Base-by-base conservation (phyloP, 2,888 invertebrate species). In the Stramonita haemastoma region DNA sequence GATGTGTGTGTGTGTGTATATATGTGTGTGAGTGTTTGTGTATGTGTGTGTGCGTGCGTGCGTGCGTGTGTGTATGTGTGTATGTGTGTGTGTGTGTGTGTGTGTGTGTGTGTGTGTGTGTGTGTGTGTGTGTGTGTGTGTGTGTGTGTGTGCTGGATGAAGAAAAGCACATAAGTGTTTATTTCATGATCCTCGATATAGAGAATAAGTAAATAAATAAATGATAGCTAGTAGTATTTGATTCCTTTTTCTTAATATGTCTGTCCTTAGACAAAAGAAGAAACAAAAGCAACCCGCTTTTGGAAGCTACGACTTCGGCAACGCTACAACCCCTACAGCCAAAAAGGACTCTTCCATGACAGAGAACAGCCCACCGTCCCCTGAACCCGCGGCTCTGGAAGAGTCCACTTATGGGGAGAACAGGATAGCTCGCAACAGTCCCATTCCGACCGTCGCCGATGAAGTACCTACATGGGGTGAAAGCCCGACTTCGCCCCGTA, bases 281-380 rank as follows among this genome's bases (percentile, higher is more conserved):
- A 5, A 34, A 11, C 1, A 77, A n/a, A 79, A 79, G 79, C 17
- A 32, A 34, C 15, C 79, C 2, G 79, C 2, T 4, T 34, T 79
- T n/a, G 79, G 79, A 32, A 79, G 79, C 4, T 79, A 79, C 79
- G 79, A 79, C n/a, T 79, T 79, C 79, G 79, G 79, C 79, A 32
- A 79, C 79, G 34, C 79, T 5, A 34, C 79, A 34, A 8, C 34
- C n/a, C 34, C 79, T 15, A 15, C 79, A 17, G 22, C 17, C 4
- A 77, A 26, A 26, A 79, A 34, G 34, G 79, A 34, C 15, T 17
- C 26, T 32, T 34, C 34, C 34, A 34, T 11, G 15, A 6, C 79
- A 19, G 34, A 79, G 32, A 0, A 34, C 34, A 19, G 34, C 79
- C 79, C 34, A n/a, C 79, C 79, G n/a, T 32, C 79, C 32, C 34